Evolutionary conservation across 2,888 invertebrate species (phyloP).

Genomic region (Ormia ochracea): DNA sequence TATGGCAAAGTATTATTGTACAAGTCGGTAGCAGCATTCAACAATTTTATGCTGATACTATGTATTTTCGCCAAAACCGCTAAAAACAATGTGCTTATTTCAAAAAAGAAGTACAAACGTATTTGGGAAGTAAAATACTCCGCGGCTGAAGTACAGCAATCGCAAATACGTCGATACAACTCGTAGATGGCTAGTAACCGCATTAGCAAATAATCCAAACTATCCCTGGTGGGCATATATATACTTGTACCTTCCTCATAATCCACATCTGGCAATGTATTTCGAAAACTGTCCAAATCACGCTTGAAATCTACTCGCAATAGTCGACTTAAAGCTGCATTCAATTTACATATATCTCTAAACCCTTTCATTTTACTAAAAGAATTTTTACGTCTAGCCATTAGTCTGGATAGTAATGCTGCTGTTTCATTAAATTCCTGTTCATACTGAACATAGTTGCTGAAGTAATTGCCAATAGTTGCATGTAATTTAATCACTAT

Average conservation of each 20-base stretch:
- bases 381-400: conserved; percentile 74
- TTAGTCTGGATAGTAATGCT: conserved; percentile 72
- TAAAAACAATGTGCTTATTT: conserved; percentile 70
- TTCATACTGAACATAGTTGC: conserved; percentile 45
- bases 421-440: conserved; percentile 69
- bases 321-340: conserved; percentile 71
- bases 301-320: conserved; percentile 70
- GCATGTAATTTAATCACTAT: conserved; percentile 67
- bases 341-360: conserved; percentile 71
- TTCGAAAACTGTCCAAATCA: conserved; percentile 69
- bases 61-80: conserved; percentile 71
- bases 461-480: conserved; percentile 63
- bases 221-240: conserved; percentile 70
- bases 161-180: conserved; percentile 68
- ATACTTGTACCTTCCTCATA: conserved; percentile 62
- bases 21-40: conserved; percentile 65
- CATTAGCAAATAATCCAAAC: conserved; percentile 70
- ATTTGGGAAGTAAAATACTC: conserved; percentile 70
- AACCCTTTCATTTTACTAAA: conserved; percentile 73
- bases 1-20: conserved; percentile 67
- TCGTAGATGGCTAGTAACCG: conserved; percentile 69
- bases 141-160: conserved; percentile 69
- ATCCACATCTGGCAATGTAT: conserved; percentile 69
- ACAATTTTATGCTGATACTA: conserved; percentile 65
- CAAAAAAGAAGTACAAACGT: conserved; percentile 71